phyloP scores from a whole-genome alignment of 37 sponge, comb jelly and placozoan genomes.

The Theonella swinhoei region DNA sequence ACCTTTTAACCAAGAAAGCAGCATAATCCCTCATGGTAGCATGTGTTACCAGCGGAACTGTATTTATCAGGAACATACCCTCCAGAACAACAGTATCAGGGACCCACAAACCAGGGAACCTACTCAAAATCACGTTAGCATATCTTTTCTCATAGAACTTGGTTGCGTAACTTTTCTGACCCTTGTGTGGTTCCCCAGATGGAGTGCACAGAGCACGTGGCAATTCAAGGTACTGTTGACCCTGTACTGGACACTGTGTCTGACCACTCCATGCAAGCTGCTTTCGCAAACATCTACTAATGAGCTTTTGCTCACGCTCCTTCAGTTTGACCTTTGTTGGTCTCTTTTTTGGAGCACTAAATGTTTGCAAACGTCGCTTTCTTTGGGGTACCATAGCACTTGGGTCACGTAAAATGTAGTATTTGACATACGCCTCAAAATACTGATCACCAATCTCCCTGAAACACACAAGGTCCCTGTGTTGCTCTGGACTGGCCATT shows the following conservation, averaged over 20 bases:
- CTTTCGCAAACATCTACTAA: no score
- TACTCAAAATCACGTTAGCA: no score
- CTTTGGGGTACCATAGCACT: neutral
- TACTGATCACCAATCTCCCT: neutral
- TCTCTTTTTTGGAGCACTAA: neutral
- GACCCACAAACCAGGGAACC: no score
- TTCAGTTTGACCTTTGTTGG: neutral
- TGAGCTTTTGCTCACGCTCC: no score
- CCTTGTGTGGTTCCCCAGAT: neutral
- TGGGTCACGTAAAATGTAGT: no score
- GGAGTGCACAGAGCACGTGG: neutral
- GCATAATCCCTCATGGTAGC: no score
- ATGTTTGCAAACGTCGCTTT: neutral
- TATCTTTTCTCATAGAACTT: neutral
- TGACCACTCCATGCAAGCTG: slow-evolving; percentile 7
- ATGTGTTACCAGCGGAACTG: no score
- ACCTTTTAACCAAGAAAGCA: no score
- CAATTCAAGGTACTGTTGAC: neutral
- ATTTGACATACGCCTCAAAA: neutral
- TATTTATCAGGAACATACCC: no score
- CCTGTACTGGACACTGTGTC: neutral
- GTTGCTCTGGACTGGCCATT: neutral
- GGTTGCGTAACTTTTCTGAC: neutral
- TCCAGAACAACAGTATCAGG: no score
- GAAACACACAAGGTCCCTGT: neutral